phyloP scores from a whole-genome alignment of 2,797 vertebrate species.

The Lacerta bilineata region DNA sequence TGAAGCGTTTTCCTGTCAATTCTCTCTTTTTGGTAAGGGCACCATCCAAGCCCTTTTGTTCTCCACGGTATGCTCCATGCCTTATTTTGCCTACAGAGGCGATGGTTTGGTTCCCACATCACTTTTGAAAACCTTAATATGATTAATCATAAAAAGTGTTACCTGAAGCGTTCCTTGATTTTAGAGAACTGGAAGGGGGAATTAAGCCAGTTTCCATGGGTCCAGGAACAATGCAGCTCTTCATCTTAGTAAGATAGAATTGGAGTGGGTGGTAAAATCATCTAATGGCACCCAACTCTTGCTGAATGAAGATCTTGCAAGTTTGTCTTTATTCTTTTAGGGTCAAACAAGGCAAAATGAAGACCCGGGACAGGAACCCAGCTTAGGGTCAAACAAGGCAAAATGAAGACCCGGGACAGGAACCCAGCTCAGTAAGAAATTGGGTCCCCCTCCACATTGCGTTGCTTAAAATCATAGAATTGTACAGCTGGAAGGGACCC shows the following conservation, averaged over 20 bases:
- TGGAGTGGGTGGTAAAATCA: not conserved
- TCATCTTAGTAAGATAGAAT: not conserved
- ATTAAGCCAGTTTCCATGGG: not conserved
- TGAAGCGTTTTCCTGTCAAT: slow-evolving; percentile 24
- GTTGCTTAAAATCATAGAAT: not conserved
- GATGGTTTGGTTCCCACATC: not conserved
- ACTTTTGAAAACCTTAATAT: not conserved
- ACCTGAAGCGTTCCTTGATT: not conserved
- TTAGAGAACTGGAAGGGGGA: not conserved
- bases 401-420: not conserved
- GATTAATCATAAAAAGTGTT: slow-evolving; percentile 14
- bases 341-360: not conserved
- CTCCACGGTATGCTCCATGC: not conserved
- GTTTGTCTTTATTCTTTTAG: slow-evolving; percentile 5
- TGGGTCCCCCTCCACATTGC: not conserved
- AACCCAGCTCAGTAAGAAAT: not conserved
- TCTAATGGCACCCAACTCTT: not conserved
- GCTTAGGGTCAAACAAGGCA: not conserved
- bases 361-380: not conserved
- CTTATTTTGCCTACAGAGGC: not conserved
- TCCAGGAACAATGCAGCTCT: not conserved
- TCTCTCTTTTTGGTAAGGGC: slow-evolving; percentile 10
- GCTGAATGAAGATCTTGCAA: not conserved
- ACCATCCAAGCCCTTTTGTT: not conserved
- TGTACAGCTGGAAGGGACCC: no score